Evolutionary conservation across 2,113 vertebrate genomes (phyloP).

Genomic region (Origma solitaria): DNA sequence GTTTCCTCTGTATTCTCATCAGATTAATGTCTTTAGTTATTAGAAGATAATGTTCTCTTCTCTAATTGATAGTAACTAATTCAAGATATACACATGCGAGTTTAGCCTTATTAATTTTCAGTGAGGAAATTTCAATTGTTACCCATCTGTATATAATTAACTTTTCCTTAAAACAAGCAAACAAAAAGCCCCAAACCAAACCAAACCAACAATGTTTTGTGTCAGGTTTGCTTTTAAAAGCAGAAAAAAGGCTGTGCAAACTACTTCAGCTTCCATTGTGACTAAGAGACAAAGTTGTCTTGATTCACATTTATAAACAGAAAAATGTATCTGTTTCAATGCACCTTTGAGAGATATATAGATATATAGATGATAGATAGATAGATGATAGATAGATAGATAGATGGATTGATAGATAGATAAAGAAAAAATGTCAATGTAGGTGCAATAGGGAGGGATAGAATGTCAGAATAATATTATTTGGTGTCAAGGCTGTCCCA

Average conservation of each 20-base stretch:
- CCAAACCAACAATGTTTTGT: neutral
- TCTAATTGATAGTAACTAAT: conserved; percentile 24
- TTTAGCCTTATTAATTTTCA: neutral
- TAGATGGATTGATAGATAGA: no score
- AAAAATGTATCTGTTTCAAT: neutral
- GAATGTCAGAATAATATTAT: neutral
- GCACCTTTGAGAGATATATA: neutral
- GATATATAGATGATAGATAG: no score
- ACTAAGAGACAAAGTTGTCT: neutral
- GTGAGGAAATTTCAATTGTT: neutral
- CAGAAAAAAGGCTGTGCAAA: neutral
- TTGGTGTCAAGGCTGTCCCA: neutral
- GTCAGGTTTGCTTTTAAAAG: neutral
- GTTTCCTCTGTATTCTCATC: conserved; percentile 2
- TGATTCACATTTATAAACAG: neutral
- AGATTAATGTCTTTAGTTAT: conserved; percentile 40
- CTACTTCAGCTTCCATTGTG: neutral
- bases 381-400: no score
- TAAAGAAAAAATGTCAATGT: neutral
- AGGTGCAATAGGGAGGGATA: neutral
- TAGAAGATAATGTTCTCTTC: conserved; percentile 1
- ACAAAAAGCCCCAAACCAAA: neutral
- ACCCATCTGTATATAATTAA: neutral
- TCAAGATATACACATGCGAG: neutral
- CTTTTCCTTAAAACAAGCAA: neutral